Base-by-base conservation (phyloP, 2,797 vertebrate species). In the Coluber constrictor region DNA sequence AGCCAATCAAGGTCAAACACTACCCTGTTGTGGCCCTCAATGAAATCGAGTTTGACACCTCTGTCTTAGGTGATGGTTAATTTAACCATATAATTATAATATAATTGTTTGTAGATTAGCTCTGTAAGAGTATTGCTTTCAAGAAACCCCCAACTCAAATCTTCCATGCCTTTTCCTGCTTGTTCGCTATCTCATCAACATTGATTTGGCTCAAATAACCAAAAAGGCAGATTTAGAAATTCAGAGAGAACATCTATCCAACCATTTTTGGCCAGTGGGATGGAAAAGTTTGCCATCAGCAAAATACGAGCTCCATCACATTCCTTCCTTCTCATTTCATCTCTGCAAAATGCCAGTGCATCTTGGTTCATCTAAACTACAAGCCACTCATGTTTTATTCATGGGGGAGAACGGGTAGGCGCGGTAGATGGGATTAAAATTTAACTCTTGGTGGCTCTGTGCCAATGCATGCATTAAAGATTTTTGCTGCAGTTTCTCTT, bases 341-440 rank as follows among this genome's bases (percentile, higher is more conserved):
- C 54, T 6, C 86, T 63, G 47, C 27, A 92, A 13, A 10, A 10
- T 79, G 55, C 9, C 83, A 29, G 88, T 5, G 1, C 88, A 92
- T 12, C 86, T 94, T 92, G 54, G 37, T 90, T 94, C 90, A 47
- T 63, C 89, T 89, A 27, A 56, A 47, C 12, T 9, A n/a, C 70
- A 70, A 91, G 59, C 54, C 23, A 56, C 37, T 92, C 87, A 3
- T 87, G 93, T 59, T 89, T 63, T 87, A 88, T 63, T 92, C 0
- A 43, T 20, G 91, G 15, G 25, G 55, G 16, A 88, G 56, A 47
- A 91, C 56, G 83, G 89, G 51, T 91, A 59, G 92, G 87, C 86
- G 37, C 86, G 23, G 37, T 74, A 60, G 0, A 57, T 51, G 43
- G 32, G 92, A 88, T 86, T 63, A 15, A 95, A 0, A 15, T 88